phyloP scores from a whole-genome alignment of 2,113 vertebrate species.

The Petroica traversi region DNA sequence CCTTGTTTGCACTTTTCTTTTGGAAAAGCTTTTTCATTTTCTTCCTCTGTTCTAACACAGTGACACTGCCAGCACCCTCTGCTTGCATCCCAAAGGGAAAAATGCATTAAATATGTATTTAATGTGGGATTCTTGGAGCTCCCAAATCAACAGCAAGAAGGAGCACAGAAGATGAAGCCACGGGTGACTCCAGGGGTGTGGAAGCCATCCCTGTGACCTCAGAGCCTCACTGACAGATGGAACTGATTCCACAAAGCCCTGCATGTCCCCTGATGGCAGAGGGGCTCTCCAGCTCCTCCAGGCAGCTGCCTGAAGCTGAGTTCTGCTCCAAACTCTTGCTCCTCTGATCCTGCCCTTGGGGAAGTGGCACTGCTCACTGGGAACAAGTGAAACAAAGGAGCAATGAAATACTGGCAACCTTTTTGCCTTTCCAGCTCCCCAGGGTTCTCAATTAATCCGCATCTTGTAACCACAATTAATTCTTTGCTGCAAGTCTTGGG shows the following conservation, averaged over 20 bases:
- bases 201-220: neutral
- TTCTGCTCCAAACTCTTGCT: neutral
- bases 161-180: neutral
- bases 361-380: neutral
- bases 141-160: neutral
- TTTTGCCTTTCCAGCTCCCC: neutral
- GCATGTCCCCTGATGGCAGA: too few species aligned
- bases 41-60: neutral
- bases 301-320: accelerated
- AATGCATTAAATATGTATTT: neutral
- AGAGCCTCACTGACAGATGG: neutral
- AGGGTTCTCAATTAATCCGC: neutral
- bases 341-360: neutral
- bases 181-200: neutral
- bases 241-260: neutral
- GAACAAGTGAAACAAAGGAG: neutral
- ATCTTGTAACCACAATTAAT: neutral
- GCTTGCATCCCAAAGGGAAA: neutral
- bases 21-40: neutral
- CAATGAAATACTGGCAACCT: neutral
- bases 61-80: neutral
- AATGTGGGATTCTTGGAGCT: neutral
- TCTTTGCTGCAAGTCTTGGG: neutral
- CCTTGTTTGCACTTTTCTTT: neutral
- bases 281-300: neutral